Conservation (phyloP, 2,797 vertebrate species). For the Parambassis ranga region DNA sequence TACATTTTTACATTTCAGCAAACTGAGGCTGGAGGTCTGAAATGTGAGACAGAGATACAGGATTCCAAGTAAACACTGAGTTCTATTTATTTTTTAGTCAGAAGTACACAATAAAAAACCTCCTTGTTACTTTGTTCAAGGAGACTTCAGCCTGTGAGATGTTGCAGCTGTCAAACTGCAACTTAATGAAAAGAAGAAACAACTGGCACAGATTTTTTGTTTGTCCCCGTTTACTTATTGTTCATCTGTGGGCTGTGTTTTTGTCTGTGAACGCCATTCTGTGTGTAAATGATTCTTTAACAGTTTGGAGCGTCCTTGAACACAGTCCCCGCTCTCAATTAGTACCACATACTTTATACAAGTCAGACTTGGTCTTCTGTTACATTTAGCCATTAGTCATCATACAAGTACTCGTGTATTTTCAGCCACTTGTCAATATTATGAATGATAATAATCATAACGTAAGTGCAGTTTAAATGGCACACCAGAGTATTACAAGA, state of each 20-base stretch:
- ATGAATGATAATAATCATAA: no score
- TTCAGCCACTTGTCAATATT: not conserved
- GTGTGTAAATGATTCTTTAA: not conserved
- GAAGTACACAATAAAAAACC: slow-evolving; percentile 22
- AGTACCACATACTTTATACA: not conserved
- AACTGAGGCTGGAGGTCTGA: not conserved
- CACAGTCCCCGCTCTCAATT: not conserved
- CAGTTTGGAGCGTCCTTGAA: not conserved
- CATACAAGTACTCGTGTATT: not conserved
- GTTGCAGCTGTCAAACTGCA: slow-evolving; percentile 32
- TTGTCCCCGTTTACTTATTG: not conserved
- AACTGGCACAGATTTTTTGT: not conserved
- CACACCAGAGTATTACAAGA: no score
- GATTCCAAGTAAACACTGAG: slow-evolving; percentile 20
- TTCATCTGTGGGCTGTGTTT: slow-evolving; percentile 8
- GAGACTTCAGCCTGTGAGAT: slow-evolving; percentile 15
- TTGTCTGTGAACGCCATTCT: not conserved
- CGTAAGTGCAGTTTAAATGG: not conserved
- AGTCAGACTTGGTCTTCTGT: no score
- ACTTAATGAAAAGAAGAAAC: slow-evolving; percentile 9
- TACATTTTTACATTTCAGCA: not conserved
- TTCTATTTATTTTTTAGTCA: slow-evolving; percentile 11
- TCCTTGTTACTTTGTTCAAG: slow-evolving; percentile 35
- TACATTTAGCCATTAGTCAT: no score
- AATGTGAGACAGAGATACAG: not conserved